Evolutionary conservation across 2,888 invertebrate species (phyloP).

Genomic region (Eupithecia abbreviata): DNA sequence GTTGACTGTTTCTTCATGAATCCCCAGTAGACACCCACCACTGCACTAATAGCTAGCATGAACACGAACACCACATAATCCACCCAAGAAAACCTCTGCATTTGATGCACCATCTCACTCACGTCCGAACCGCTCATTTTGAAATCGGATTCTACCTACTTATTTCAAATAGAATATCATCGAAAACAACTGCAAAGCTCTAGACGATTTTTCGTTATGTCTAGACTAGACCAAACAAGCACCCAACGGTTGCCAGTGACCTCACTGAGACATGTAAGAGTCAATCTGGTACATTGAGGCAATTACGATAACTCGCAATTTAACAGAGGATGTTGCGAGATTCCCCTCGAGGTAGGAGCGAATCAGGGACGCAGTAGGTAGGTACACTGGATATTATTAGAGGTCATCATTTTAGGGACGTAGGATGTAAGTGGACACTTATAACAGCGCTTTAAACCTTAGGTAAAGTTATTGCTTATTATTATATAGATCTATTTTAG

Average conservation of each 20-base stretch:
- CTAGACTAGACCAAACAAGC: conserved; percentile 38
- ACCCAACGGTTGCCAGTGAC: conserved; percentile 62
- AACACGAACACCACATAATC: conserved; percentile 91
- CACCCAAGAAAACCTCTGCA: conserved; percentile 87
- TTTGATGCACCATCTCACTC: conserved; percentile 75
- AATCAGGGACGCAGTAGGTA: conserved; percentile 64
- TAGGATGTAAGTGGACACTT: conserved; percentile 9
- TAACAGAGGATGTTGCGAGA: conserved; percentile 83
- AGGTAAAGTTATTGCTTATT: background rate
- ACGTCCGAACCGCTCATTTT: conserved; percentile 70
- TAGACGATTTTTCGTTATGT: background rate
- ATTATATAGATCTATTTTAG: background rate
- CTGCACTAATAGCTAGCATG: conserved; percentile 90
- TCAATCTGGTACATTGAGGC: conserved; percentile 81
- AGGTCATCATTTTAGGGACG: conserved; percentile 37
- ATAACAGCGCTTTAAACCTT: conserved; percentile 2
- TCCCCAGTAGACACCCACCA: conserved; percentile 93
- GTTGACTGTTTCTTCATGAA: conserved; percentile 86
- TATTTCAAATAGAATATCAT: background rate
- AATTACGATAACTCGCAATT: conserved; percentile 84
- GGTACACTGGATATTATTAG: conserved; percentile 43
- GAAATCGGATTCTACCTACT: background rate
- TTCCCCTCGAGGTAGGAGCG: conserved; percentile 69
- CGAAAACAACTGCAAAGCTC: background rate
- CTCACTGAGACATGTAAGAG: conserved; percentile 55